phyloP scores from a whole-genome alignment of 2,113 vertebrate species.

The Hippoglossus stenolepis region DNA sequence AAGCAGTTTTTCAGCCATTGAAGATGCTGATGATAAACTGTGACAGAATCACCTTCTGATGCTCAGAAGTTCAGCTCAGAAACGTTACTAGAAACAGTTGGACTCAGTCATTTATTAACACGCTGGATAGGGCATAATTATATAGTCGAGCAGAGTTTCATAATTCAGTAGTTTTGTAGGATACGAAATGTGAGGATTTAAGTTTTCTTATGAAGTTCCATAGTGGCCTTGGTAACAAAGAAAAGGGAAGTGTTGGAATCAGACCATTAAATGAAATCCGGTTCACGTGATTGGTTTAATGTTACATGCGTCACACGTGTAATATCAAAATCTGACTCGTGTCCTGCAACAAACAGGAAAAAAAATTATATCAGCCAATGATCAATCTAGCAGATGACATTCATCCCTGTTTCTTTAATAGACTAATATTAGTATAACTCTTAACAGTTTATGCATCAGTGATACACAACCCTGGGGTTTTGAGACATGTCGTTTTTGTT shows the following conservation, averaged over 20 bases:
- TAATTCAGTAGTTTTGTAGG: background rate
- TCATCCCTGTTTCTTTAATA: background rate
- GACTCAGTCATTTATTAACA: background rate
- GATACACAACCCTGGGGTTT: background rate
- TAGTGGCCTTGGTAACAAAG: background rate
- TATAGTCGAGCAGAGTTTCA: background rate
- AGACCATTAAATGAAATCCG: background rate
- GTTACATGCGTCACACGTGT: background rate
- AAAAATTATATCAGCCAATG: background rate
- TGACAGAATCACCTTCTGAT: background rate
- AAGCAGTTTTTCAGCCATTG: background rate
- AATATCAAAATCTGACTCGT: background rate
- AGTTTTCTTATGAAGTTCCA: background rate
- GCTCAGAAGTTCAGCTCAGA: background rate
- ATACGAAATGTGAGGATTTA: background rate
- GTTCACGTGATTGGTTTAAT: background rate
- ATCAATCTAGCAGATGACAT: constrained; percentile 4
- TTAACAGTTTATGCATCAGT: background rate
- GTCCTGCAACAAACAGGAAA: background rate
- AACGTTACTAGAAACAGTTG: background rate
- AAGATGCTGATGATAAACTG: background rate
- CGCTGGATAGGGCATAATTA: background rate
- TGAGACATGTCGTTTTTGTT: background rate
- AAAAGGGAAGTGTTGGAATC: background rate
- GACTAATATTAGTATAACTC: too few relatives aligned